These are phyloP conservation scores for Geotrupes spiniger DNA, from an alignment of 2,888 invertebrate species.

Conservation along the genomic window DNA sequence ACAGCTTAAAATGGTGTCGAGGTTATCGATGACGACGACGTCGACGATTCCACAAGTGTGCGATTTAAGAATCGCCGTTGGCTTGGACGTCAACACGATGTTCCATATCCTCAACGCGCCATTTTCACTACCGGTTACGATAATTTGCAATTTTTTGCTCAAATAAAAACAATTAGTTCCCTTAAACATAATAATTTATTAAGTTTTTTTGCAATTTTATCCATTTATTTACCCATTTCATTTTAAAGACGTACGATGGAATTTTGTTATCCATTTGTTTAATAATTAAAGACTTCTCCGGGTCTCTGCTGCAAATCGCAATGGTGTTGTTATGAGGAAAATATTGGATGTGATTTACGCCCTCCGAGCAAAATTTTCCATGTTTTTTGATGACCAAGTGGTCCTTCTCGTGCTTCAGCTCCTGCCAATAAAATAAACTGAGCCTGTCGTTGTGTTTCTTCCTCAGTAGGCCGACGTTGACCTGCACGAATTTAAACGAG, in stretches of 20 bases:
- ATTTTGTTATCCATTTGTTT: constrained; percentile 52
- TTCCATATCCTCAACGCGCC: constrained; percentile 60
- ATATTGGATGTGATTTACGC: constrained; percentile 53
- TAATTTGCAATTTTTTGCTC: constrained; percentile 50
- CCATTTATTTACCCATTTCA: constrained; percentile 50
- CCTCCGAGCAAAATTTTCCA: constrained; percentile 53
- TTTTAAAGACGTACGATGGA: constrained; percentile 55
- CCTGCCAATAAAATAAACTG: constrained; percentile 61
- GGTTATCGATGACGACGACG: constrained; percentile 53
- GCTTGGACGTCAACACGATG: constrained; percentile 47
- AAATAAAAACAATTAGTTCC: constrained; percentile 59
- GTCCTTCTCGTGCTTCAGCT: constrained; percentile 53
- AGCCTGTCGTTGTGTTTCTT: constrained; percentile 55
- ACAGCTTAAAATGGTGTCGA: constrained; percentile 54
- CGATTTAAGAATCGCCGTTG: constrained; percentile 43
- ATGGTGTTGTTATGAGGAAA: constrained; percentile 51
- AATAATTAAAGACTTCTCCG: constrained; percentile 52
- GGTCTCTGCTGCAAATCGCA: constrained; percentile 58
- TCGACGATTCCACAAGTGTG: constrained; percentile 53
- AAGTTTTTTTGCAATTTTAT: too few relatives aligned
- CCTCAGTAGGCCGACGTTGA: constrained; percentile 54
- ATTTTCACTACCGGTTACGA: constrained; percentile 58
- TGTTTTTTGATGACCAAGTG: constrained; percentile 51
- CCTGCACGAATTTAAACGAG: constrained; percentile 55
- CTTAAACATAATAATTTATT: constrained; percentile 38